phyloP scores from a whole-genome alignment of 37 sponge, comb jelly and placozoan genomes.

The Ephydatia muelleri region DNA sequence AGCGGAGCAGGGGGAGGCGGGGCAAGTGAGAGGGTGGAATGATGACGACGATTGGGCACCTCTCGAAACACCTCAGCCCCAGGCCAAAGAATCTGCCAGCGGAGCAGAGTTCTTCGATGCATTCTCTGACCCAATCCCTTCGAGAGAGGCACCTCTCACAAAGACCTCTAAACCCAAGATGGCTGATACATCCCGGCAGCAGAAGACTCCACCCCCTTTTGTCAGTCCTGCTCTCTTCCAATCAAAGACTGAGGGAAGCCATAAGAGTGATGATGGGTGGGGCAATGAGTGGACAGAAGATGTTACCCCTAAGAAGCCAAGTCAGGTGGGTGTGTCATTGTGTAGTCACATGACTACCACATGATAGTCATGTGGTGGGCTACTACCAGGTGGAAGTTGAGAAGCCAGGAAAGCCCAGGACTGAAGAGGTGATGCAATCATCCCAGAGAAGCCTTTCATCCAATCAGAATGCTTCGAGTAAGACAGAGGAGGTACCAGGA shows the following conservation, averaged over 20 bases:
- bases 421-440: neutral
- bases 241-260: neutral
- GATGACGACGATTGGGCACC: neutral
- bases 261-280: conserved; percentile 6
- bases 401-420: neutral
- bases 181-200: conserved; percentile 8
- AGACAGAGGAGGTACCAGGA: neutral
- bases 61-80: neutral
- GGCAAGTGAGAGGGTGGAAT: neutral
- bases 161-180: neutral
- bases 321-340: neutral
- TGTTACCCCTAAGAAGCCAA: neutral
- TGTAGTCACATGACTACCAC: neutral
- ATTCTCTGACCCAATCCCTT: conserved; percentile 1
- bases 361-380: neutral
- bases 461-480: neutral
- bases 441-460: neutral
- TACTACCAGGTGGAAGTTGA: neutral
- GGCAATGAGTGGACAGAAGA: neutral
- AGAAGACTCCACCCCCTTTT: conserved; percentile 38
- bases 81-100: conserved; percentile 15
- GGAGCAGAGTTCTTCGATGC: conserved; percentile 60
- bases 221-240: conserved; percentile 39
- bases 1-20: neutral
- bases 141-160: neutral